phyloP scores from a whole-genome alignment of 2,113 vertebrate species.

The Urocynchramus pylzowi region DNA sequence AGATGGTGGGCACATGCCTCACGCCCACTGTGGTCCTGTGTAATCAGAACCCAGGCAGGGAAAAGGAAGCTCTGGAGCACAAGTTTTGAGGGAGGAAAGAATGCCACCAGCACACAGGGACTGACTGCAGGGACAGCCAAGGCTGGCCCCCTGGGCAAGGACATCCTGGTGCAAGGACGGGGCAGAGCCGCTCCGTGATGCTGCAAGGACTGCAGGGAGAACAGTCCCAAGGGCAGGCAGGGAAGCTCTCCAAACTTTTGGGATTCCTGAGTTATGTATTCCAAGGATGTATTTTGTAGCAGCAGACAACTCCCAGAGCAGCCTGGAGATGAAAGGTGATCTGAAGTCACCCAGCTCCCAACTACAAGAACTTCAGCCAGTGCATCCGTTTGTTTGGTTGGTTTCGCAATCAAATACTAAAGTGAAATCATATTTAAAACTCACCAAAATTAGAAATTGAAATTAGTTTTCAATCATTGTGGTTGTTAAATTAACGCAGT shows the following conservation, averaged over 20 bases:
- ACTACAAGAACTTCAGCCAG: not conserved
- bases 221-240: not conserved
- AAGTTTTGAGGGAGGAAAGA: not conserved
- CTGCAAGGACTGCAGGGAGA: not conserved
- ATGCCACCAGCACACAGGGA: not conserved
- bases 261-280: not conserved
- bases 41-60: not conserved
- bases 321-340: not conserved
- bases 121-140: not conserved
- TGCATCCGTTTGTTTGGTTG: rapidly evolving
- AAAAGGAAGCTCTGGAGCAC: not conserved
- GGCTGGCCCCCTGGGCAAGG: not conserved
- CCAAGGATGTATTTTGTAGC: not conserved
- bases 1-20: constrained; percentile 24
- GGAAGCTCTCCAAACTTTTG: not conserved
- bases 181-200: rapidly evolving
- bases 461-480: not conserved
- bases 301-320: not conserved
- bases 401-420: not conserved
- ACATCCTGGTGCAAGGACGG: not conserved
- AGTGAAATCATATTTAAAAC: not conserved
- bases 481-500: not conserved
- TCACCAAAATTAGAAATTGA: not conserved
- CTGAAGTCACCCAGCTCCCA: not conserved
- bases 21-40: not conserved